Conservation (phyloP, 1,140 invertebrate genomes). For the Semibalanus balanoides region DNA sequence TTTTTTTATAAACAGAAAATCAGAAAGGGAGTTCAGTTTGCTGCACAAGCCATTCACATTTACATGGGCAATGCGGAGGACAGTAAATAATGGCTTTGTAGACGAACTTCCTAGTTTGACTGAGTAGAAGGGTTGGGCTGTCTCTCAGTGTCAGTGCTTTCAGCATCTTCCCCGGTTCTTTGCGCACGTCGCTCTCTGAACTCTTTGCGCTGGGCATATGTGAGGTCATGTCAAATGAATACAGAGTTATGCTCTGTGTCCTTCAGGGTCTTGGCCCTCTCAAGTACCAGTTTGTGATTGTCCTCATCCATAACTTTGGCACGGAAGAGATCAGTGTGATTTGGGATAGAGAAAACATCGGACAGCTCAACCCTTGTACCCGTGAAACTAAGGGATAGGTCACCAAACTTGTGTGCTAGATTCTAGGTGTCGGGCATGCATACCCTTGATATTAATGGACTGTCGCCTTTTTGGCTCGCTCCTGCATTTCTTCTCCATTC, state of each 20-base stretch:
- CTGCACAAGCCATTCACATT: constrained; percentile 10
- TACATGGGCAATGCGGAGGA: too few relatives aligned
- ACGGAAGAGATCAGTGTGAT: constrained; percentile 3
- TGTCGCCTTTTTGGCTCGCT: neutral
- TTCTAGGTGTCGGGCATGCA: neutral
- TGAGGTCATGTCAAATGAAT: too few relatives aligned
- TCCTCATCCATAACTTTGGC: constrained; percentile 10
- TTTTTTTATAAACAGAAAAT: constrained; percentile 5
- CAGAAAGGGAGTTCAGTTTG: constrained; percentile 3
- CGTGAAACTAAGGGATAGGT: neutral
- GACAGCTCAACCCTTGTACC: neutral
- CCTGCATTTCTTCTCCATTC: constrained; percentile 5
- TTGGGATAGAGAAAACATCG: constrained; percentile 3
- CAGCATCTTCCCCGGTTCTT: too few relatives aligned
- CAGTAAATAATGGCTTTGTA: neutral
- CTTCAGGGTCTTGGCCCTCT: neutral
- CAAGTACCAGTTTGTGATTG: neutral
- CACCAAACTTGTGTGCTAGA: constrained; percentile 4
- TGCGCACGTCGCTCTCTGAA: too few relatives aligned
- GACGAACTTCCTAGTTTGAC: constrained; percentile 6
- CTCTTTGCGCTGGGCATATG: too few relatives aligned
- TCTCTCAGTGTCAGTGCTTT: too few relatives aligned
- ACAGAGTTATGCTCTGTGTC: too few relatives aligned
- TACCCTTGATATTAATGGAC: constrained; percentile 6
- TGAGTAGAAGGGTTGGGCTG: too few relatives aligned